phyloP scores from a whole-genome alignment of 2,797 vertebrate species.

The Pygocentrus nattereri region DNA sequence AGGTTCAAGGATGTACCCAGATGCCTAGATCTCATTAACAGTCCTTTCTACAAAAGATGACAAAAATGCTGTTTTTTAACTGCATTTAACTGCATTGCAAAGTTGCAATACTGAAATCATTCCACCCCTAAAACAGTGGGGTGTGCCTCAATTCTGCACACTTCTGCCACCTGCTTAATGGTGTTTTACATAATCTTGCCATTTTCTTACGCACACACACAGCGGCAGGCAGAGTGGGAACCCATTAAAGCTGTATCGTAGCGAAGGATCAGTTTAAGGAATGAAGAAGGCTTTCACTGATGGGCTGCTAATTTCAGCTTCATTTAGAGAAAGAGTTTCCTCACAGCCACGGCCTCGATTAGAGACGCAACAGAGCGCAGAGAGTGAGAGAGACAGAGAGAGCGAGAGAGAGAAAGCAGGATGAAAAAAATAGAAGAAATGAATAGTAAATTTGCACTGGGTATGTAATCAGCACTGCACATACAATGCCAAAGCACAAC shows the following conservation, averaged over 20 bases:
- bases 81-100: not conserved
- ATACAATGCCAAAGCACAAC: slow-evolving; percentile 11
- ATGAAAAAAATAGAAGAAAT: not conserved
- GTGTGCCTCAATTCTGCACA: not conserved
- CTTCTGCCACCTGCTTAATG: slow-evolving; percentile 25
- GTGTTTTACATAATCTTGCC: slow-evolving; percentile 11
- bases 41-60: too few relatives aligned
- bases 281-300: slow-evolving; percentile 50
- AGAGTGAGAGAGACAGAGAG: not conserved
- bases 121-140: too few relatives aligned
- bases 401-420: slow-evolving; percentile 3
- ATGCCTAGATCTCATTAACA: too few relatives aligned
- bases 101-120: not conserved
- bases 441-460: not conserved
- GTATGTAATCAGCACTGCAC: slow-evolving; percentile 20
- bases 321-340: slow-evolving; percentile 49
- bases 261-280: slow-evolving; percentile 49
- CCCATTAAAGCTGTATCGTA: slow-evolving; percentile 32
- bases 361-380: slow-evolving; percentile 39
- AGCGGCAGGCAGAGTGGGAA: slow-evolving; percentile 5
- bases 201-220: slow-evolving; percentile 11
- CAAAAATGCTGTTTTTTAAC: too few relatives aligned
- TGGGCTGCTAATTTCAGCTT: slow-evolving; percentile 56
- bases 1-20: too few relatives aligned
- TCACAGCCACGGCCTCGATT: slow-evolving; percentile 55